phyloP scores from a whole-genome alignment of 2,113 vertebrate species.

The Microtus oregoni region DNA sequence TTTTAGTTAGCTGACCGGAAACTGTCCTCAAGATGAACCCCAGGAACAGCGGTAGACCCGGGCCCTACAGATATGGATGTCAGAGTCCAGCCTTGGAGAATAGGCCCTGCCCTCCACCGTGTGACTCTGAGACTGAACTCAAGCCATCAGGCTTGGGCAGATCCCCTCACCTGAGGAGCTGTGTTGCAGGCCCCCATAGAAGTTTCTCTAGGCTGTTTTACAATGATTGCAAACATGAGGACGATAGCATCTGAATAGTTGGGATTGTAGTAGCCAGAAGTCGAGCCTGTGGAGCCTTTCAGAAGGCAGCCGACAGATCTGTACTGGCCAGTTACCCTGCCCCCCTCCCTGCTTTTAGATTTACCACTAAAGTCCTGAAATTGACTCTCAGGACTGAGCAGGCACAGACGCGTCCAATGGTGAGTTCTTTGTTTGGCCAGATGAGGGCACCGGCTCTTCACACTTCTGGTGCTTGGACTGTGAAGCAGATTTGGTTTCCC shows the following conservation, averaged over 20 bases:
- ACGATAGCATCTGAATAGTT: background rate
- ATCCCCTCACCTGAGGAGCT: background rate
- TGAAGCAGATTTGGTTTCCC: conserved; percentile 55
- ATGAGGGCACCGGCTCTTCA: conserved; percentile 77
- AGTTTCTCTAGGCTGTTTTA: background rate
- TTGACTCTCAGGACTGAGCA: background rate
- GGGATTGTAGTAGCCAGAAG: background rate
- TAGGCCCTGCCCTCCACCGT: background rate
- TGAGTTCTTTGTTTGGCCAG: conserved; percentile 73
- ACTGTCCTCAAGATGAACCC: no score
- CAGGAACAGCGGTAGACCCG: no score
- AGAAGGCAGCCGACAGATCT: background rate
- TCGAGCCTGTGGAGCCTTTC: background rate
- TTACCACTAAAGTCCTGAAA: background rate
- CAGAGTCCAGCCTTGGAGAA: background rate
- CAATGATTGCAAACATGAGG: background rate
- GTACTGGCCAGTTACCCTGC: background rate
- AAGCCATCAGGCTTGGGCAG: background rate
- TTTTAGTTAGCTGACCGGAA: no score
- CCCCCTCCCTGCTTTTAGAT: background rate
- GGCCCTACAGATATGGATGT: background rate
- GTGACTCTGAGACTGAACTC: no score
- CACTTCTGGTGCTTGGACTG: conserved; percentile 59
- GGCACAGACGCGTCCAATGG: background rate
- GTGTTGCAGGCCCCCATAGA: background rate